phyloP scores from a whole-genome alignment of 2,113 vertebrate species.

The Arenaria interpres region DNA sequence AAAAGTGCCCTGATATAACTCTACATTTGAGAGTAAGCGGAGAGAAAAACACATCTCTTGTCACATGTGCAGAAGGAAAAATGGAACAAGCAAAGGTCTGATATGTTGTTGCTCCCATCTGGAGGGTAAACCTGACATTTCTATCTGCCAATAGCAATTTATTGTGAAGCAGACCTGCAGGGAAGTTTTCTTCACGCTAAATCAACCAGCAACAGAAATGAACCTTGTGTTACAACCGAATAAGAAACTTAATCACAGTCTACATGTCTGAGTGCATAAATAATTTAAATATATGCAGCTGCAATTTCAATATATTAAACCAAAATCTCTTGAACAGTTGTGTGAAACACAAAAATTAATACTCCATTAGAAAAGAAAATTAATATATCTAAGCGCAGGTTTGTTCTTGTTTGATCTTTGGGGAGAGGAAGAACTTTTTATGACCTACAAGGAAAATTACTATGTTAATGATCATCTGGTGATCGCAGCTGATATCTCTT shows the following conservation, averaged over 20 bases:
- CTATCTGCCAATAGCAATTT: conserved; percentile 49
- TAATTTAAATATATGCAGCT: not conserved
- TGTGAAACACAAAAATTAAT: not conserved
- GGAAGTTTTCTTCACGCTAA: conserved; percentile 13
- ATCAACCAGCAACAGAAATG: conserved; percentile 10
- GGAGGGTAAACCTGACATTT: conserved; percentile 57
- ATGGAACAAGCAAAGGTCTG: not conserved
- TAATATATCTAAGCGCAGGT: not conserved
- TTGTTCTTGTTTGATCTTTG: not conserved
- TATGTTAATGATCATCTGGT: not conserved
- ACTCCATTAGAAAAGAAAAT: not conserved
- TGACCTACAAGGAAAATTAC: not conserved
- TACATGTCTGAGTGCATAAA: not conserved
- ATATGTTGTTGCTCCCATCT: not conserved
- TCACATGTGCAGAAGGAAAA: not conserved
- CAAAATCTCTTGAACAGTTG: not conserved
- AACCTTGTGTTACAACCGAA: not conserved
- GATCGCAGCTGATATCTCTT: not conserved
- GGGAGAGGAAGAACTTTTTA: not conserved
- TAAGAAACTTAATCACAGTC: conserved; percentile 1
- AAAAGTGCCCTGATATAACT: rapidly evolving
- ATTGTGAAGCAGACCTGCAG: not conserved
- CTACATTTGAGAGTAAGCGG: not conserved
- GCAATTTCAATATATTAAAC: not conserved
- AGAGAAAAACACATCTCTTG: not conserved